Conservation (phyloP, 2,888 invertebrate species). For the Lepidochrysops patricia region DNA sequence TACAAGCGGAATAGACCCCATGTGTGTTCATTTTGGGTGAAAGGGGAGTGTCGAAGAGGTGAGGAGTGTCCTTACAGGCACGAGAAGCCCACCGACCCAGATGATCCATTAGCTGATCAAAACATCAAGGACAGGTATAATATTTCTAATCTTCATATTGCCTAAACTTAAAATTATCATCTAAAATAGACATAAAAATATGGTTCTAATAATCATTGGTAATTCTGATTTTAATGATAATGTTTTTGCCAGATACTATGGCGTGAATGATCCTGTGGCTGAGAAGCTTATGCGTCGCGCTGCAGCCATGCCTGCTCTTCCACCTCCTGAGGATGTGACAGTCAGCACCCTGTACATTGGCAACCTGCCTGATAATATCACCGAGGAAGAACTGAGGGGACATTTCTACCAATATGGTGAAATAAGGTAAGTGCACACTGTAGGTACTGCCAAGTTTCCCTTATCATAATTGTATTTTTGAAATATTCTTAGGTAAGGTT, state of each 20-base stretch:
- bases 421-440: conserved; percentile 77
- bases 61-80: conserved; percentile 98
- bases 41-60: conserved; percentile 95
- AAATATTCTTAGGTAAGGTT: too few species aligned
- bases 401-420: conserved; percentile 99
- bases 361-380: conserved; percentile 90
- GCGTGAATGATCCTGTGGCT: conserved; percentile 96
- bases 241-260: conserved; percentile 82
- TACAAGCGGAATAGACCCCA: conserved; percentile 96
- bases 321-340: conserved; percentile 95
- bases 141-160: background rate
- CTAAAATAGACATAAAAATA: background rate
- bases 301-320: conserved; percentile 94
- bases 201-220: too few species aligned
- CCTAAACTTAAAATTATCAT: background rate
- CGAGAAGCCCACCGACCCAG: conserved; percentile 97
- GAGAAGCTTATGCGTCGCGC: conserved; percentile 93
- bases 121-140: conserved; percentile 89
- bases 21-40: conserved; percentile 98
- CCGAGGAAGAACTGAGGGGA: conserved; percentile 93
- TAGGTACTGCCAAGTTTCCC: too few species aligned
- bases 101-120: conserved; percentile 96
- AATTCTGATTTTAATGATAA: background rate
- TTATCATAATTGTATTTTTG: too few species aligned
- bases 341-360: conserved; percentile 99